Percentiles rank a stretch among this genome's conserved stretches.
Evolutionary conservation across 64 coral and sea anemone genomes (phyloP).

Genomic region (Pocillopora verrucosa): DNA sequence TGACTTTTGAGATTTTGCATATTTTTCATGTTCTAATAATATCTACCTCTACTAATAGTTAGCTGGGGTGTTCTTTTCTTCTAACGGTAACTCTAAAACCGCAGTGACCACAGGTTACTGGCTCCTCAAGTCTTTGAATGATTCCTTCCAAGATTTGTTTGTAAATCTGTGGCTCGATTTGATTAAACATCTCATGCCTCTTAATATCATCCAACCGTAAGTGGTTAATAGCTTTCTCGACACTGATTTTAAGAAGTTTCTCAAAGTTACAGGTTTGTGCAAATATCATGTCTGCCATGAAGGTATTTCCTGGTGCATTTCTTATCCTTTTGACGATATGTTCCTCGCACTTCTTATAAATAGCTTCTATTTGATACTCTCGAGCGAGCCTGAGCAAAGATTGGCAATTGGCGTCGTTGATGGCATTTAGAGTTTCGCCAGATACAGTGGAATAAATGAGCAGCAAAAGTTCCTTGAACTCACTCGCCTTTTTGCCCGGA

Average conservation of each 20-base stretch:
- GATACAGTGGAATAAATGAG: constrained; percentile 42
- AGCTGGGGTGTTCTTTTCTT: too few relatives aligned
- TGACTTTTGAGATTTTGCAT: too few relatives aligned
- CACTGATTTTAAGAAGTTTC: constrained; percentile 19
- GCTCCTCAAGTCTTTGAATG: neutral
- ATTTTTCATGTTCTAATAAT: too few relatives aligned
- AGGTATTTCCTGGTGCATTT: neutral
- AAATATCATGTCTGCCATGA: constrained; percentile 14
- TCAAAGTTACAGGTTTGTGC: constrained; percentile 39
- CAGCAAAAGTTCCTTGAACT: constrained; percentile 61
- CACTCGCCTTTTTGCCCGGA: constrained; percentile 48
- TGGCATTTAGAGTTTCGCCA: neutral
- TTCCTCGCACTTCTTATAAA: constrained; percentile 43
- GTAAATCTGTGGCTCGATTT: constrained; percentile 15
- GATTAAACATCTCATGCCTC: constrained; percentile 16
- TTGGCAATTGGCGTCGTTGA: constrained; percentile 35
- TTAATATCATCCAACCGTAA: constrained; percentile 16
- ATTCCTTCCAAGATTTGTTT: constrained; percentile 23
- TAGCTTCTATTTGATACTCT: constrained; percentile 62
- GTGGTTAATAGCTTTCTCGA: constrained; percentile 38
- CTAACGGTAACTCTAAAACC: too few relatives aligned
- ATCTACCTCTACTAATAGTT: too few relatives aligned
- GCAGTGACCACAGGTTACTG: too few relatives aligned
- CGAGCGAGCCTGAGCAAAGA: constrained; percentile 42
- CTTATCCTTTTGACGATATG: neutral